Conservation (phyloP, 2,797 vertebrate species). For the Luscinia luscinia region DNA sequence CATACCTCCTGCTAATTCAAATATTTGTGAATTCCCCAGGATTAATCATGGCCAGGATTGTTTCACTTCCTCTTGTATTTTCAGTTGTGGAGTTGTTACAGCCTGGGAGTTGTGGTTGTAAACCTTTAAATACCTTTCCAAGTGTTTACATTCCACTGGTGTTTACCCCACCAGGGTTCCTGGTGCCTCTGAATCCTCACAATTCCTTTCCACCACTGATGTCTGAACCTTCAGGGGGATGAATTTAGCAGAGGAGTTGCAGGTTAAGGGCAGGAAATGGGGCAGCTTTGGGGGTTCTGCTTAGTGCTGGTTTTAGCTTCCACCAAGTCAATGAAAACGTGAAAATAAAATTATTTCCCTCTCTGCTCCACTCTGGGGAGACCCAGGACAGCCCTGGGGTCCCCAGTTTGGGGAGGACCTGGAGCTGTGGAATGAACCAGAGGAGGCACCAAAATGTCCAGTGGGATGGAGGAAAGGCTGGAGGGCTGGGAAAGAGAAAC, state of each 20-base stretch:
- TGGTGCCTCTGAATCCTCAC: not conserved
- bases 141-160: not conserved
- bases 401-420: not conserved
- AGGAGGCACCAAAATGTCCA: not conserved
- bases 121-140: not conserved
- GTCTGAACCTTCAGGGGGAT: not conserved
- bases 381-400: not conserved
- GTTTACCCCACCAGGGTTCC: not conserved
- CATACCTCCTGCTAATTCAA: not conserved
- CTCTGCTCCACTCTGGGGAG: not conserved
- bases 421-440: not conserved
- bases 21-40: not conserved
- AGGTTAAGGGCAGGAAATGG: not conserved
- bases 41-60: not conserved
- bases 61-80: not conserved
- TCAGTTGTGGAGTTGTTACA: not conserved
- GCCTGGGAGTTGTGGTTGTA: not conserved
- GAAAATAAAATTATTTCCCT: not conserved
- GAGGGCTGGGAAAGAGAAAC: not conserved
- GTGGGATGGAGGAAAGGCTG: not conserved
- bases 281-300: not conserved
- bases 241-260: not conserved
- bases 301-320: not conserved
- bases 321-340: not conserved
- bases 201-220: rapidly evolving